These are phyloP conservation scores for Neodiprion pinetum DNA, from an alignment of 1,140 invertebrate genomes.

Conservation along the genomic window DNA sequence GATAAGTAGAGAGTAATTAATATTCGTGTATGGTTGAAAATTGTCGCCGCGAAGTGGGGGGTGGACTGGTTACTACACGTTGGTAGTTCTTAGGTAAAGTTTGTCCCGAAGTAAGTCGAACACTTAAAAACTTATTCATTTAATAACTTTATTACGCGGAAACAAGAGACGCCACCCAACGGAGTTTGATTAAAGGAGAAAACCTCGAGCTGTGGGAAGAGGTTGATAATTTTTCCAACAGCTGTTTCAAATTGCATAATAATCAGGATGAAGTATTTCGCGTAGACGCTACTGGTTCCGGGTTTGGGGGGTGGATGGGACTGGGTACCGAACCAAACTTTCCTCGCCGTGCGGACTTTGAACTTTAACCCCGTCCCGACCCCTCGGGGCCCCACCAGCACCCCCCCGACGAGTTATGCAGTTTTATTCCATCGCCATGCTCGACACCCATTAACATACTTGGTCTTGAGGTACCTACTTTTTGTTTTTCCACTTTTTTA, in stretches of 20 bases:
- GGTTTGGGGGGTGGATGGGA: background rate
- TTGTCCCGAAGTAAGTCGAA: background rate
- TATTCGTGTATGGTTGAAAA: too few relatives aligned
- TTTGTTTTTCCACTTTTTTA: background rate
- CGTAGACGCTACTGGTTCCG: conserved; percentile 3
- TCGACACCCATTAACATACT: conserved; percentile 57
- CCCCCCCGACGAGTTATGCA: conserved; percentile 12
- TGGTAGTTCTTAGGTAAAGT: background rate
- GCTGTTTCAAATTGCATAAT: conserved; percentile 3
- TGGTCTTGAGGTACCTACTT: conserved; percentile 42
- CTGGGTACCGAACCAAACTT: background rate
- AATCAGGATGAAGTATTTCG: conserved; percentile 3
- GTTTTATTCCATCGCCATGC: conserved; percentile 53
- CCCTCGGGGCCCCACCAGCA: conserved; percentile 20
- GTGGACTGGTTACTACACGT: background rate
- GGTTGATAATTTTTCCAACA: conserved; percentile 3
- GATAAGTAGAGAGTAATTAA: too few relatives aligned
- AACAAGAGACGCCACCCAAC: background rate
- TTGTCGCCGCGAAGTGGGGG: background rate
- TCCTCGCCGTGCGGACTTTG: conserved; percentile 37
- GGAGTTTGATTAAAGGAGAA: conserved; percentile 1
- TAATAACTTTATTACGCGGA: conserved; percentile 3
- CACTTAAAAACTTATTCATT: conserved; percentile 3
- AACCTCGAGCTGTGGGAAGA: background rate
- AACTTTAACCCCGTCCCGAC: conserved; percentile 54